Percentiles rank a stretch among this genome's conserved stretches.
Evolutionary conservation across 2,888 invertebrate species (phyloP).

Genomic region (Pyrgus malvae): DNA sequence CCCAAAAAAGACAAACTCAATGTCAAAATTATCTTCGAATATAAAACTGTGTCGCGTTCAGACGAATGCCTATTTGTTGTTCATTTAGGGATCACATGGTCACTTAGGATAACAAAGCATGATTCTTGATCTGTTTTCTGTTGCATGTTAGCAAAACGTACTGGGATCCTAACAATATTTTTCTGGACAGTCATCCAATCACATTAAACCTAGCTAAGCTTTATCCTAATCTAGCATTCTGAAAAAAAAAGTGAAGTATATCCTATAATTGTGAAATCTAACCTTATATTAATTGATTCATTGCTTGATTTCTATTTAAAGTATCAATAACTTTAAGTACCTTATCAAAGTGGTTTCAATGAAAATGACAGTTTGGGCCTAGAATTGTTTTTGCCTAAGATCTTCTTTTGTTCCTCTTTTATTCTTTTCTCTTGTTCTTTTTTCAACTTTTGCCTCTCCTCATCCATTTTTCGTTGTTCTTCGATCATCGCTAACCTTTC

Average conservation of each 20-base stretch:
- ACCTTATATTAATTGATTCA: slow-evolving; percentile 20
- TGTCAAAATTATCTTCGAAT: too few species aligned
- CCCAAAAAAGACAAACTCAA: too few species aligned
- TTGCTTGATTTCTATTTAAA: slow-evolving; percentile 22
- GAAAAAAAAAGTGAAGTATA: slow-evolving; percentile 22
- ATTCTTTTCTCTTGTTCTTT: slow-evolving; percentile 96
- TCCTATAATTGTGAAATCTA: slow-evolving; percentile 18
- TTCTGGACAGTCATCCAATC: slow-evolving; percentile 14
- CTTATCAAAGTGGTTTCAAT: slow-evolving; percentile 85
- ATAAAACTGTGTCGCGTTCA: too few species aligned
- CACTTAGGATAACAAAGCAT: too few species aligned
- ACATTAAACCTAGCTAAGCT: slow-evolving; percentile 10
- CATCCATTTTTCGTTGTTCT: slow-evolving; percentile 97
- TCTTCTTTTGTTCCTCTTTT: slow-evolving; percentile 98
- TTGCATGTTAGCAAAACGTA: slow-evolving; percentile 10
- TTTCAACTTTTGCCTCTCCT: slow-evolving; percentile 95
- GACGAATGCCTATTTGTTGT: too few species aligned
- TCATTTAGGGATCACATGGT: too few species aligned
- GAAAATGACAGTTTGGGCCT: slow-evolving; percentile 97
- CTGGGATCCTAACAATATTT: too few species aligned
- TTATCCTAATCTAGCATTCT: slow-evolving; percentile 24
- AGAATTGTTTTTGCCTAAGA: slow-evolving; percentile 98
- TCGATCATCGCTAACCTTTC: slow-evolving; percentile 98
- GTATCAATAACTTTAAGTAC: slow-evolving; percentile 70
- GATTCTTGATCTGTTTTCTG: too few species aligned